These are phyloP conservation scores for Lysiphlebus fabarum DNA, from an alignment of 1,140 invertebrate species.

Conservation along the genomic window DNA sequence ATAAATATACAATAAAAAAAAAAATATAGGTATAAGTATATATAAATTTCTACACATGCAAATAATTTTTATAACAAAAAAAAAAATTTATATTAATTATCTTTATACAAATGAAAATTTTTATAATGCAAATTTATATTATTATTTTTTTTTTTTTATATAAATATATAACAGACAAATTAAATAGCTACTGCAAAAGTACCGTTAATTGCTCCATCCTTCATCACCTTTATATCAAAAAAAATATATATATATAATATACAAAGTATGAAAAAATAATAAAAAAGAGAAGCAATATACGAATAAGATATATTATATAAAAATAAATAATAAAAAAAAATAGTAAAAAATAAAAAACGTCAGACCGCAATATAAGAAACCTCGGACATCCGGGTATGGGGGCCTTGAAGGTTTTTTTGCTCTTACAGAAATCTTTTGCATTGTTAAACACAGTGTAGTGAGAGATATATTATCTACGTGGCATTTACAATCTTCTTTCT, in stretches of 20 bases:
- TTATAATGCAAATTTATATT: too few relatives aligned
- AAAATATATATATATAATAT: too few relatives aligned
- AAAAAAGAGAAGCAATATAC: too few relatives aligned
- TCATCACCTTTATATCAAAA: too few relatives aligned
- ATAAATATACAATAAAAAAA: neutral
- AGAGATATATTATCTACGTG: neutral
- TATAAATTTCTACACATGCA: neutral
- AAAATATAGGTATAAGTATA: neutral
- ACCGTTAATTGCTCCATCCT: neutral
- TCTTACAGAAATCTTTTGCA: neutral
- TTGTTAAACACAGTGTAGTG: neutral
- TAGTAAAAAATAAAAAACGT: neutral
- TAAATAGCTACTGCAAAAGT: neutral
- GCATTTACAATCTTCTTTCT: neutral
- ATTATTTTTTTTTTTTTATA: too few relatives aligned
- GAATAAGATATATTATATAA: too few relatives aligned
- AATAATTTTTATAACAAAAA: too few relatives aligned
- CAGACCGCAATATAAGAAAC: constrained; percentile 3
- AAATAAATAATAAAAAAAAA: neutral
- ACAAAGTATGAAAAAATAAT: too few relatives aligned
- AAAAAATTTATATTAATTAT: too few relatives aligned
- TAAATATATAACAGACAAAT: neutral
- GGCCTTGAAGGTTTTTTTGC: constrained; percentile 11
- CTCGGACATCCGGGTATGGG: constrained; percentile 24
- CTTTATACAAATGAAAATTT: neutral